These are phyloP conservation scores for Hexactinellida sp. DNA, from an alignment of 37 sponge, comb jelly and placozoan genomes.

Conservation along the genomic window DNA sequence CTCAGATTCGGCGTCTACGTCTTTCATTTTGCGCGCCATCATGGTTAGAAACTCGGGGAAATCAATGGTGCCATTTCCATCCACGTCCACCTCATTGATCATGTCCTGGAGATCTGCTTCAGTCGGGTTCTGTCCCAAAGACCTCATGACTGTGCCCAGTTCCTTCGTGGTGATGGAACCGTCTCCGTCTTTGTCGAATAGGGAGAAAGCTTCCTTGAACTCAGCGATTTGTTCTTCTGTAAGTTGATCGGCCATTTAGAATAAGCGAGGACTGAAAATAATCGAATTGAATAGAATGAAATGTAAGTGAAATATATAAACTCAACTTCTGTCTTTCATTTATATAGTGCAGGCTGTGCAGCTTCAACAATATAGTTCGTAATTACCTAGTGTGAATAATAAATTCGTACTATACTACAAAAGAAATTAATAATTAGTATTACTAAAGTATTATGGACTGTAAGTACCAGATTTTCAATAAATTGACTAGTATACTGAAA, in stretches of 20 bases:
- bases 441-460: too few relatives aligned
- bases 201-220: conserved; percentile 55
- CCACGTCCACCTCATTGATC: conserved; percentile 33
- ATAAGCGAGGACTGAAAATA: not conserved
- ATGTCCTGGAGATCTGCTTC: conserved; percentile 55
- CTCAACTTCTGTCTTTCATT: not conserved
- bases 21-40: conserved; percentile 24
- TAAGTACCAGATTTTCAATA: too few relatives aligned
- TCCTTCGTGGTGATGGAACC: conserved; percentile 51
- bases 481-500: too few relatives aligned
- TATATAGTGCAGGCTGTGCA: too few relatives aligned
- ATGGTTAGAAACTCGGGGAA: conserved; percentile 28
- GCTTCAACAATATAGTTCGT: too few relatives aligned
- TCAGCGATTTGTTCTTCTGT: conserved; percentile 49
- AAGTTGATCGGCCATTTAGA: conserved; percentile 25
- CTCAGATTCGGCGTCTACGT: not conserved
- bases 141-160: conserved; percentile 64
- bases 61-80: conserved; percentile 23
- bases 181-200: conserved; percentile 70
- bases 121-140: conserved; percentile 61
- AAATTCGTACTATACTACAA: too few relatives aligned
- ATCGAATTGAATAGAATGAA: not conserved
- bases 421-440: too few relatives aligned
- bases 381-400: too few relatives aligned
- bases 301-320: not conserved